A percentile compares a stretch with the other conserved stretches of the same genome.
phyloP scores from a whole-genome alignment of 2,888 invertebrate genomes.

The Dugesia japonica region DNA sequence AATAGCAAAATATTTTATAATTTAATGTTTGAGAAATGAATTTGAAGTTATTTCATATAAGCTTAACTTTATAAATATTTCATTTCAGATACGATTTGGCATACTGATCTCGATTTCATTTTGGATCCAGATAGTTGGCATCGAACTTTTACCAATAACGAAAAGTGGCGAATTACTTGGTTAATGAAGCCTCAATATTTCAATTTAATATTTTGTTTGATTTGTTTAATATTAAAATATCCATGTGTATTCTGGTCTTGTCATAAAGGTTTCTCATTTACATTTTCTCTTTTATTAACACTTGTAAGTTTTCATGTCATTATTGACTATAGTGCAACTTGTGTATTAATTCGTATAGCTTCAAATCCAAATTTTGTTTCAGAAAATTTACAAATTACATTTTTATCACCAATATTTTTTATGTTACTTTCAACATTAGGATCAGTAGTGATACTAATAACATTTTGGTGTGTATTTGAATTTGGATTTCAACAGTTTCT shows the following conservation, averaged over 20 bases:
- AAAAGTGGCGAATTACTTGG: neutral
- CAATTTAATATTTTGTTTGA: neutral
- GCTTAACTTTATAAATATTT: neutral
- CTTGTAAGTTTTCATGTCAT: neutral
- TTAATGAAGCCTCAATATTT: neutral
- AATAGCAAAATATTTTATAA: too few species aligned
- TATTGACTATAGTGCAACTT: neutral
- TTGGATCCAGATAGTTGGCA: neutral
- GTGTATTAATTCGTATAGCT: slow-evolving; percentile 3
- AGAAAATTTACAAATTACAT: neutral
- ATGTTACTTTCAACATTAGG: slow-evolving; percentile 24
- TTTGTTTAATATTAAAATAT: neutral
- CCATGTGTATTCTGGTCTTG: slow-evolving; percentile 1
- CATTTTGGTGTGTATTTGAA: slow-evolving; percentile 14
- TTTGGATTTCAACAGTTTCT: slow-evolving; percentile 16
- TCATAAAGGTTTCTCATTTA: slow-evolving; percentile 22
- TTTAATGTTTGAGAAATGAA: too few species aligned
- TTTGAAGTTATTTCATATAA: too few species aligned
- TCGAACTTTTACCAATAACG: neutral
- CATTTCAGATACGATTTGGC: neutral
- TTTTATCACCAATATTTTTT: neutral
- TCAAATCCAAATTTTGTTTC: neutral
- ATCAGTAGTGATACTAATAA: neutral
- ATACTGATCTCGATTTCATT: neutral
- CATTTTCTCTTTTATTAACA: neutral